Evolutionary conservation across 2,888 invertebrate genomes (phyloP).

Genomic region (Mesorhabditis sp.): DNA sequence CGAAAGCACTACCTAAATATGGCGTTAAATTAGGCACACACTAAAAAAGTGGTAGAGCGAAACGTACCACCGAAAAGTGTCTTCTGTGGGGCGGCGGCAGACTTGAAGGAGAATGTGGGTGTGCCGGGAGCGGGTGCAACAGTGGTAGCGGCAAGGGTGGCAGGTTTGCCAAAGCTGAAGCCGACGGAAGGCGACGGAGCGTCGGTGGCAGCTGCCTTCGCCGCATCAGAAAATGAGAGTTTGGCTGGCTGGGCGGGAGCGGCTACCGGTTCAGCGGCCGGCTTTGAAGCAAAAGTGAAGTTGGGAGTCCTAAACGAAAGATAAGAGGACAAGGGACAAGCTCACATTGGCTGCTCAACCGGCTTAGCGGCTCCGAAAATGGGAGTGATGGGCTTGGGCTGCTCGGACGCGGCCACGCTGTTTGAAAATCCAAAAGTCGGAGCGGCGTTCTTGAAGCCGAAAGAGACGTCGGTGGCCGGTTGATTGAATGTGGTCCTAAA

Average conservation of each 20-base stretch:
- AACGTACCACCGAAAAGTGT: constrained; percentile 9
- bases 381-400: too few relatives aligned
- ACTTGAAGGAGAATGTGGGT: constrained; percentile 1
- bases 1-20: background rate
- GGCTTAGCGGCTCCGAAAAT: too few relatives aligned
- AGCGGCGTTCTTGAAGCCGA: constrained; percentile 11
- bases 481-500: background rate
- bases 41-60: too few relatives aligned
- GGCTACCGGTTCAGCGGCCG: background rate
- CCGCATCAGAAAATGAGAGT: constrained; percentile 2
- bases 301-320: too few relatives aligned
- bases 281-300: too few relatives aligned
- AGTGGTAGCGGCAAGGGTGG: constrained; percentile 1
- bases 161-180: too few relatives aligned
- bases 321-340: too few relatives aligned
- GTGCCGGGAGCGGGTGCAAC: constrained; percentile 2
- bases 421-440: too few relatives aligned
- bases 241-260: background rate
- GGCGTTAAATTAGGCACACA: background rate
- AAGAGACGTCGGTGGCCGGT: constrained; percentile 9
- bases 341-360: too few relatives aligned
- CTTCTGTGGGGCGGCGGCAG: constrained; percentile 12
- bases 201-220: background rate
- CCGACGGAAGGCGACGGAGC: background rate
- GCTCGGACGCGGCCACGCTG: too few relatives aligned